Evolutionary conservation across 2,113 vertebrate genomes (phyloP).

Genomic region (Spermophilus dauricus): DNA sequence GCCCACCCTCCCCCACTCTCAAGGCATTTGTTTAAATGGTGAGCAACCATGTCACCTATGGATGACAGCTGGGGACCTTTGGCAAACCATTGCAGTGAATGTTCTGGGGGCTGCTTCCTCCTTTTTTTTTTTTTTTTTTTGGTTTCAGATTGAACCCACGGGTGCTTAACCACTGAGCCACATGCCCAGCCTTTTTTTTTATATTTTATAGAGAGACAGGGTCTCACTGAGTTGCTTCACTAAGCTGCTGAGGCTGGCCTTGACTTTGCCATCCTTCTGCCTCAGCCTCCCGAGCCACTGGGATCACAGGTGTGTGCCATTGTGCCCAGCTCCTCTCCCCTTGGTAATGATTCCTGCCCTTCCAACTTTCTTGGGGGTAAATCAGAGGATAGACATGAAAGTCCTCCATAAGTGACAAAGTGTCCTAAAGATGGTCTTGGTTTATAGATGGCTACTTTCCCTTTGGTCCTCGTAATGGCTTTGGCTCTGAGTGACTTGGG

Average conservation of each 20-base stretch:
- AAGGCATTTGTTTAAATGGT: not conserved
- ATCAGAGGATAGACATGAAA: not conserved
- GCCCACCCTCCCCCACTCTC: not conserved
- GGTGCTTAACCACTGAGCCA: too few relatives aligned
- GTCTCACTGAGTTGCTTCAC: too few relatives aligned
- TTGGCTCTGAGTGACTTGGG: too few relatives aligned
- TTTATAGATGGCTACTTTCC: not conserved
- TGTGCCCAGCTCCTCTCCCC: too few relatives aligned
- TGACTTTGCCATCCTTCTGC: not conserved
- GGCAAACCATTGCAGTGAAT: not conserved
- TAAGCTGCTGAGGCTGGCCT: not conserved
- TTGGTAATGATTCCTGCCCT: not conserved
- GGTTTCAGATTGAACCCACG: too few relatives aligned
- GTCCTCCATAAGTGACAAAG: not conserved
- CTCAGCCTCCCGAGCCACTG: not conserved
- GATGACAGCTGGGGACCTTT: too few relatives aligned
- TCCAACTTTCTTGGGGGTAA: not conserved
- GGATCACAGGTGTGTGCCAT: too few relatives aligned
- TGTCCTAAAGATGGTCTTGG: not conserved
- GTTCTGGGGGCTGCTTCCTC: too few relatives aligned
- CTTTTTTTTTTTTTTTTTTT: too few relatives aligned
- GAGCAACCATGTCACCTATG: not conserved
- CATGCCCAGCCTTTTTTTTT: too few relatives aligned
- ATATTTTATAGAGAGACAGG: too few relatives aligned
- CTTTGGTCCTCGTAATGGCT: not conserved